Conservation (phyloP, 2,113 vertebrate species). For the Phyllostomus hastatus region DNA sequence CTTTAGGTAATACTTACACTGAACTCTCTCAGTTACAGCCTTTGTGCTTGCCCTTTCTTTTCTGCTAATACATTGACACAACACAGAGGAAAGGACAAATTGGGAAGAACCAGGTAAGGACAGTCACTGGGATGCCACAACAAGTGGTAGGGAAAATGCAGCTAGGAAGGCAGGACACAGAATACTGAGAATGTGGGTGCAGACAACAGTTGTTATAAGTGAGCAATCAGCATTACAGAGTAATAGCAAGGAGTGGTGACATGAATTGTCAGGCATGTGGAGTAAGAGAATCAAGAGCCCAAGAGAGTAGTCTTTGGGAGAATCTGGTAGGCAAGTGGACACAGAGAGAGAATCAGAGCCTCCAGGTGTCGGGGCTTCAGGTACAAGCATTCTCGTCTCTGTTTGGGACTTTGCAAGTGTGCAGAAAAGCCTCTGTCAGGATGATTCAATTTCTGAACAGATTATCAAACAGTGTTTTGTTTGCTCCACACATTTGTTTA, state of each 20-base stretch:
- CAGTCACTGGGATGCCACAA: background rate
- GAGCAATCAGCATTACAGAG: background rate
- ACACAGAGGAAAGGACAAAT: background rate
- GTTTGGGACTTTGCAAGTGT: background rate
- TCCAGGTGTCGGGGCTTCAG: background rate
- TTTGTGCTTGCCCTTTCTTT: background rate
- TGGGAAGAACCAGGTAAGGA: background rate
- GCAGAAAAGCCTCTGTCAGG: background rate
- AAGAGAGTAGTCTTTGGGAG: background rate
- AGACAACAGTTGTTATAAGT: background rate
- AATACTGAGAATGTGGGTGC: background rate
- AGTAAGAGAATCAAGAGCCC: background rate
- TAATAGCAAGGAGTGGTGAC: background rate
- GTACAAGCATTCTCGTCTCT: background rate
- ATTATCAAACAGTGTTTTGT: background rate
- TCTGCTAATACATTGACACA: background rate
- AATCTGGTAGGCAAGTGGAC: background rate
- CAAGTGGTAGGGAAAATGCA: background rate
- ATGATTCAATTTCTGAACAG: background rate
- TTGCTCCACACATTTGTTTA: background rate
- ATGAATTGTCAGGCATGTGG: background rate
- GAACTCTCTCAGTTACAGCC: background rate
- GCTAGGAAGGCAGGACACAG: background rate
- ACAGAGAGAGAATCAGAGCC: background rate
- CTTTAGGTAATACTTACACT: background rate